These are phyloP conservation scores for Mallotus villosus DNA, from an alignment of 2,797 vertebrate genomes.

Conservation along the genomic window DNA sequence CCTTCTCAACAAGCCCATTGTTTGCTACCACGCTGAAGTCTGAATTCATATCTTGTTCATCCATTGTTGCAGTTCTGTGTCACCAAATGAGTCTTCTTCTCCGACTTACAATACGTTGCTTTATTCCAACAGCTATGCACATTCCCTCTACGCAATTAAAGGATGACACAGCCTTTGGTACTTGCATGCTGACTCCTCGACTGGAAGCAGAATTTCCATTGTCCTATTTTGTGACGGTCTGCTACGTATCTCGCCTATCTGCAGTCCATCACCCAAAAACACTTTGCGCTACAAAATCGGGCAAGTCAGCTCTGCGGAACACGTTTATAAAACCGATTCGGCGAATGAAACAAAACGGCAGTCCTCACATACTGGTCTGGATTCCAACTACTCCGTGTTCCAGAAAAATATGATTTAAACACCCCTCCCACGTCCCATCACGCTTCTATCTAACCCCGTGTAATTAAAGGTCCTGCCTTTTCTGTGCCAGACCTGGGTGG, in stretches of 20 bases:
- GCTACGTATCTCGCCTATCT: constrained; percentile 12
- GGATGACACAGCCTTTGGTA: constrained; percentile 63
- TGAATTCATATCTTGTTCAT: constrained; percentile 67
- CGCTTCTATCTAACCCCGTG: too few relatives aligned
- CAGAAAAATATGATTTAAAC: too few relatives aligned
- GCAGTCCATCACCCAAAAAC: constrained; percentile 26
- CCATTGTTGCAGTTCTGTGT: constrained; percentile 63
- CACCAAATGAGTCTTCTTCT: constrained; percentile 62
- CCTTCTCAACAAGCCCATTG: constrained; percentile 68
- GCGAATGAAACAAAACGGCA: too few relatives aligned
- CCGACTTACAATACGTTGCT: constrained; percentile 57
- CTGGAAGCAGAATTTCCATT: constrained; percentile 52
- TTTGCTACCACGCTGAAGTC: constrained; percentile 70
- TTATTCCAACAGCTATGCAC: constrained; percentile 58
- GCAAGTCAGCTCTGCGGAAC: not conserved
- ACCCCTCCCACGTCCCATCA: too few relatives aligned
- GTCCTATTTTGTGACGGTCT: constrained; percentile 51
- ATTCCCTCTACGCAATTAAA: constrained; percentile 70
- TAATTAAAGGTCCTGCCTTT: too few relatives aligned
- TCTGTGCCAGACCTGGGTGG: too few relatives aligned
- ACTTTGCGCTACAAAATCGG: constrained; percentile 2
- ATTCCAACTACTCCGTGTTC: too few relatives aligned
- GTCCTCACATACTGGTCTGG: too few relatives aligned
- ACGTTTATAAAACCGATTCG: too few relatives aligned
- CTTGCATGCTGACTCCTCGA: constrained; percentile 53